Conservation (phyloP, 2,797 vertebrate species). For the Lycodopsis pacificus region DNA sequence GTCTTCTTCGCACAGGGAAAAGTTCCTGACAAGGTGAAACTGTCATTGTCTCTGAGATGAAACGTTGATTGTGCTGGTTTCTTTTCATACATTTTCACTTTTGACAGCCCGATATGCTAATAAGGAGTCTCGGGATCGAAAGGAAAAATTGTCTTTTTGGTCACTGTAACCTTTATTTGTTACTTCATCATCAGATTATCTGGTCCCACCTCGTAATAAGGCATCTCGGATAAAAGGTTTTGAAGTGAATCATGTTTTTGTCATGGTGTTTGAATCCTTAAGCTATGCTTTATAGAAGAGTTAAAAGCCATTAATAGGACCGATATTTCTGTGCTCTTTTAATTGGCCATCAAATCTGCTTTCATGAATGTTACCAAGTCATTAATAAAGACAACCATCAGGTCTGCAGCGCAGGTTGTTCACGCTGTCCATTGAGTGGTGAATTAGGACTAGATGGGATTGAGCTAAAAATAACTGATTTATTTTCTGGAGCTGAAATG, state of each 20-base stretch:
- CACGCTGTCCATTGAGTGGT: background rate
- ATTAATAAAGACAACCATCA: background rate
- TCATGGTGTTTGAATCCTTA: background rate
- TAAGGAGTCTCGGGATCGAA: slow-evolving; percentile 10
- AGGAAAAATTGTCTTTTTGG: background rate
- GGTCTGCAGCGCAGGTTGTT: background rate
- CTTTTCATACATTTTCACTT: slow-evolving; percentile 14
- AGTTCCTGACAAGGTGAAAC: slow-evolving; percentile 52
- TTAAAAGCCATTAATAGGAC: background rate
- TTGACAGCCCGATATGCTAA: slow-evolving; percentile 28
- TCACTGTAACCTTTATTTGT: slow-evolving; percentile 4
- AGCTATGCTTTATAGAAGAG: background rate
- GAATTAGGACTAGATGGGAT: background rate
- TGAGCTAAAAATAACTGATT: background rate
- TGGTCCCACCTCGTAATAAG: background rate
- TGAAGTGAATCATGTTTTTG: background rate
- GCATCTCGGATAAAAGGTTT: no score
- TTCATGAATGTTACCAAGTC: background rate
- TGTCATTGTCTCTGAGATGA: slow-evolving; percentile 40
- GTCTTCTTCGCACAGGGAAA: slow-evolving; percentile 36
- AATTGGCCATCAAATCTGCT: slow-evolving; percentile 1
- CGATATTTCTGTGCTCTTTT: background rate
- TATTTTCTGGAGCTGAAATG: background rate
- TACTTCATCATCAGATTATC: background rate
- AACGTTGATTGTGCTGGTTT: slow-evolving; percentile 36